A percentile compares a stretch with the other conserved stretches of the same genome.
These are phyloP conservation scores for Helleia helle DNA, from an alignment of 2,888 invertebrate species.

Conservation along the genomic window DNA sequence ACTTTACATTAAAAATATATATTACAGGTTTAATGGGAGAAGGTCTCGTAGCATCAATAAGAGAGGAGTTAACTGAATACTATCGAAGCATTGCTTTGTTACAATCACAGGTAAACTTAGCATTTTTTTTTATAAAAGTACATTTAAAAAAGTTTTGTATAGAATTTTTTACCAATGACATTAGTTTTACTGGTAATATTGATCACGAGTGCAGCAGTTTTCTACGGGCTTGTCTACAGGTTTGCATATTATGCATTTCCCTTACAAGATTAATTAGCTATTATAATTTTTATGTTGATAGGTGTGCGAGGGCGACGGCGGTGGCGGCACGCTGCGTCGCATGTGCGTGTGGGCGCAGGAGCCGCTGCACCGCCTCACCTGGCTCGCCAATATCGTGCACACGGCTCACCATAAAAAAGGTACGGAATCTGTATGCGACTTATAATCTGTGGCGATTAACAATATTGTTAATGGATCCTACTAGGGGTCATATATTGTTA, in stretches of 20 bases:
- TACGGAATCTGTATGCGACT: slow-evolving; percentile 25
- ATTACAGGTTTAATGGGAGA: slow-evolving; percentile 83
- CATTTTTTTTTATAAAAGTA: no score
- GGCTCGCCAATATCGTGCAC: slow-evolving; percentile 88
- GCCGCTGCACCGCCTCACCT: slow-evolving; percentile 85
- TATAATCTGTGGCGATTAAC: no score
- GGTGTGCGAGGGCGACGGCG: slow-evolving; percentile 55
- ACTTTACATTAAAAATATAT: not conserved
- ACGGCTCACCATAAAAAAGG: slow-evolving; percentile 86
- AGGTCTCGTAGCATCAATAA: slow-evolving; percentile 88
- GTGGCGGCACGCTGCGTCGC: slow-evolving; percentile 78
- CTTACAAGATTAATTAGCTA: no score
- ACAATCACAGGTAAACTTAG: slow-evolving; percentile 89
- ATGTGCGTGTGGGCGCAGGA: slow-evolving; percentile 89
- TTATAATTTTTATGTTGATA: no score
- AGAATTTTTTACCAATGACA: no score
- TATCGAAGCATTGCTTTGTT: slow-evolving; percentile 90
- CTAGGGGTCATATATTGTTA: no score
- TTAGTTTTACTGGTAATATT: no score
- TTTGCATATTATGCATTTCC: no score
- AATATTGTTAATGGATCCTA: no score
- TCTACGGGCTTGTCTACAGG: no score
- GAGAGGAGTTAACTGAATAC: slow-evolving; percentile 89
- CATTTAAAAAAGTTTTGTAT: no score
- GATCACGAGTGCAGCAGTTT: no score